Conservation (phyloP, 1,140 invertebrate genomes). For the Mercenaria mercenaria region DNA sequence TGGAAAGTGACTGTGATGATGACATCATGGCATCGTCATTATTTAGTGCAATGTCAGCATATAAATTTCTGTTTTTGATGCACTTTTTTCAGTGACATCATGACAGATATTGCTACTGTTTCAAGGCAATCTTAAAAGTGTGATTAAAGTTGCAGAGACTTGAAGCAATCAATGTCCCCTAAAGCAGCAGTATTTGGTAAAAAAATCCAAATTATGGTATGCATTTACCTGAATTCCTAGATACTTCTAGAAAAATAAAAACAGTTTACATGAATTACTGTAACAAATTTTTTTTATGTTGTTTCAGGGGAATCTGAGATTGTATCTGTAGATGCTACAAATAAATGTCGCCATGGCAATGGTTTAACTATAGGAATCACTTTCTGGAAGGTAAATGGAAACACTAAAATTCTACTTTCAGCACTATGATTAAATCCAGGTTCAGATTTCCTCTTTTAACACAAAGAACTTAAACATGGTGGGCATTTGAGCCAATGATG, state of each 20-base stretch:
- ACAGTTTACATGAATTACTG: too few relatives aligned
- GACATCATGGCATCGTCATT: conserved; percentile 1
- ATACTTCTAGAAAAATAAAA: too few relatives aligned
- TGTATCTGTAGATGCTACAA: conserved; percentile 91
- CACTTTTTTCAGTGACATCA: conserved; percentile 31
- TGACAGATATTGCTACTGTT: background rate
- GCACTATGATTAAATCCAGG: too few relatives aligned
- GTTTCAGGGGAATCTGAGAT: conserved; percentile 90
- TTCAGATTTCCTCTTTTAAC: too few relatives aligned
- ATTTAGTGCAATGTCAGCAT: conserved; percentile 16
- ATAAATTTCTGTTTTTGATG: too few relatives aligned
- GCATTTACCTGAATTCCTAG: background rate
- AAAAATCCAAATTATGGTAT: conserved; percentile 22
- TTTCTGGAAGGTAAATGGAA: conserved; percentile 88
- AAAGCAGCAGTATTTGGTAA: conserved; percentile 40
- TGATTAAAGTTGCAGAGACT: too few relatives aligned
- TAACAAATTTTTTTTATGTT: too few relatives aligned
- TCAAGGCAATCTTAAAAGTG: too few relatives aligned
- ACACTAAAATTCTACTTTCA: too few relatives aligned
- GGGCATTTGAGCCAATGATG: too few relatives aligned
- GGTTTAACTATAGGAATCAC: conserved; percentile 91
- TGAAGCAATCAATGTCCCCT: conserved; percentile 2
- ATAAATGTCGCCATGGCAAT: conserved; percentile 88
- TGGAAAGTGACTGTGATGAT: conserved; percentile 32
- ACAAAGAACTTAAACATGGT: too few relatives aligned